These are phyloP conservation scores for Perognathus longimembris DNA, from an alignment of 2,113 vertebrate species.

Conservation along the genomic window DNA sequence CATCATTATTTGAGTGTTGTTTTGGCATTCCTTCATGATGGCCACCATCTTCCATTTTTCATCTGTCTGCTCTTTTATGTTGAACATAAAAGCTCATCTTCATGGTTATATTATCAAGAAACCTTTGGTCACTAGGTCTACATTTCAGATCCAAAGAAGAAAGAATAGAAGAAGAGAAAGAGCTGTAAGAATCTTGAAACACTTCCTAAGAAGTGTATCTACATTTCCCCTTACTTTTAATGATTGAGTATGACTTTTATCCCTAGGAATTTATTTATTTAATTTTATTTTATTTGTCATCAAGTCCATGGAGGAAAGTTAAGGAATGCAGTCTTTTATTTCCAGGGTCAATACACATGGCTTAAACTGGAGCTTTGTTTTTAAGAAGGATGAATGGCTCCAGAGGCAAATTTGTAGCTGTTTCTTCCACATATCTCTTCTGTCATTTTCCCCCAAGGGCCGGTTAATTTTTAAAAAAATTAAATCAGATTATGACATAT, in stretches of 20 bases:
- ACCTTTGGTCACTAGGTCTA: neutral
- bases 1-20: neutral
- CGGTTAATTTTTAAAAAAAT: neutral
- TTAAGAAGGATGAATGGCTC: neutral
- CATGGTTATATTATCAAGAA: neutral
- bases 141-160: neutral
- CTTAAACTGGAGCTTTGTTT: constrained; percentile 5
- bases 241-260: neutral
- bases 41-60: neutral
- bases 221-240: neutral
- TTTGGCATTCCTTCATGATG: neutral
- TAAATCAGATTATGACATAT: constrained; percentile 29
- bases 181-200: neutral
- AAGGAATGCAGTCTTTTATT: constrained; percentile 41
- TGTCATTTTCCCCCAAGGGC: constrained; percentile 3
- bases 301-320: neutral
- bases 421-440: neutral
- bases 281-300: neutral
- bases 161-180: neutral
- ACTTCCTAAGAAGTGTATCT: neutral
- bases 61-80: neutral
- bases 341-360: neutral
- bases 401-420: neutral
- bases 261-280: no score
- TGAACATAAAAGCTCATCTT: neutral